Conservation (phyloP, 2,888 invertebrate species). For the Drosophila pseudotalamancana region DNA sequence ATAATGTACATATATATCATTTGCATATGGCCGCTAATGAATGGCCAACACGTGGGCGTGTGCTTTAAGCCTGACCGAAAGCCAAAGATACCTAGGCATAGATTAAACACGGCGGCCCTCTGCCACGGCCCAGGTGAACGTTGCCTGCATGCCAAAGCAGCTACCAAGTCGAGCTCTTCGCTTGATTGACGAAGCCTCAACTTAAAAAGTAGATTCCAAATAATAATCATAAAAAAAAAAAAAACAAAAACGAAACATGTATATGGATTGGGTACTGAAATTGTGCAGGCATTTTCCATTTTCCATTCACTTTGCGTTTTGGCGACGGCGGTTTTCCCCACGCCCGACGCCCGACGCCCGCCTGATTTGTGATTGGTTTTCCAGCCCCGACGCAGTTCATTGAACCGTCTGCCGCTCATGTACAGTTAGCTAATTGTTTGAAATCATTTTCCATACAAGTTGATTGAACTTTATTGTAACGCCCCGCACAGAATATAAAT, state of each 20-base stretch:
- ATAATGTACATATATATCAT: constrained; percentile 25
- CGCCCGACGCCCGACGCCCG: constrained; percentile 53
- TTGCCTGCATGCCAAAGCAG: constrained; percentile 46
- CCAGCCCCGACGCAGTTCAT: constrained; percentile 36
- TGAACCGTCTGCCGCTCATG: constrained; percentile 42
- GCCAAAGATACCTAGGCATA: constrained; percentile 5
- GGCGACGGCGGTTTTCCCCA: constrained; percentile 64
- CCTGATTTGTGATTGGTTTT: constrained; percentile 53
- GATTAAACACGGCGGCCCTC: constrained; percentile 7
- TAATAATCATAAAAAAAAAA: constrained; percentile 34
- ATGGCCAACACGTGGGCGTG: constrained; percentile 58
- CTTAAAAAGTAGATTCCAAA: constrained; percentile 35
- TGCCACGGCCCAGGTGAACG: constrained; percentile 40
- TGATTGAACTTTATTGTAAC: constrained; percentile 57
- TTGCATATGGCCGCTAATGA: constrained; percentile 63
- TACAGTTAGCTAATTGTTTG: constrained; percentile 61
- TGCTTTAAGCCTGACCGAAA: constrained; percentile 26
- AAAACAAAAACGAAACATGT: constrained; percentile 7
- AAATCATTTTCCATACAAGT: constrained; percentile 51
- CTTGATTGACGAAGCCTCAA: constrained; percentile 57
- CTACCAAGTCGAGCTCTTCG: constrained; percentile 37
- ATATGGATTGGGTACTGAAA: constrained; percentile 31
- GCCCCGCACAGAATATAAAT: constrained; percentile 56
- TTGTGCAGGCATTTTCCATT: constrained; percentile 73
- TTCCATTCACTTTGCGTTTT: constrained; percentile 77